These are phyloP conservation scores for Melipona bicolor DNA, from an alignment of 2,888 invertebrate species.

Conservation along the genomic window DNA sequence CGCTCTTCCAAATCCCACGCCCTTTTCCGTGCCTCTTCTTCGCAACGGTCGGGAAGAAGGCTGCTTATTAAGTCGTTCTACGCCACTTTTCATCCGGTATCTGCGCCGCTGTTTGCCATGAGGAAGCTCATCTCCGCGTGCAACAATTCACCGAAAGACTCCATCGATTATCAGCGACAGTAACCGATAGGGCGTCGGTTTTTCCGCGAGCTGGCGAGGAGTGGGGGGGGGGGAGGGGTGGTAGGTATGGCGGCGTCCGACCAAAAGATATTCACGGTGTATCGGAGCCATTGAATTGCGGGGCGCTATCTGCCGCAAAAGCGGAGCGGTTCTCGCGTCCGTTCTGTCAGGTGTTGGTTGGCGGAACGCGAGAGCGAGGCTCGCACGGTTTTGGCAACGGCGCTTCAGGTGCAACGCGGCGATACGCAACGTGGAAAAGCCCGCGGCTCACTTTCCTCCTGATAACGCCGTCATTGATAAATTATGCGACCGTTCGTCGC, in stretches of 20 bases:
- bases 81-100: slow-evolving; percentile 19
- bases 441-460: slow-evolving; percentile 48
- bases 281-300: slow-evolving; percentile 55
- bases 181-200: slow-evolving; percentile 13
- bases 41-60: too few species aligned
- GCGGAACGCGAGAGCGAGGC: slow-evolving; percentile 19
- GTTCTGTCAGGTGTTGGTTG: slow-evolving; percentile 63
- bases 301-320: slow-evolving; percentile 43
- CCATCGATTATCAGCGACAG: slow-evolving; percentile 29
- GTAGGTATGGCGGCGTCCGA: not conserved
- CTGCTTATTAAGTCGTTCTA: not conserved
- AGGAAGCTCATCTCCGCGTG: not conserved
- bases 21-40: too few species aligned
- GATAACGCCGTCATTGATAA: slow-evolving; percentile 57
- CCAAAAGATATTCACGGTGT: slow-evolving; percentile 48
- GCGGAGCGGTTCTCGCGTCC: slow-evolving; percentile 38
- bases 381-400: slow-evolving; percentile 50
- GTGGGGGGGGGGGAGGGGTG: too few species aligned
- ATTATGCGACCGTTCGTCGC: slow-evolving; percentile 49
- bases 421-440: slow-evolving; percentile 58
- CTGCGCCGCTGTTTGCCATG: not conserved
- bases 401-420: slow-evolving; percentile 45
- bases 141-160: slow-evolving; percentile 30
- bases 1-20: not conserved
- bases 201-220: slow-evolving; percentile 3